A percentile compares a stretch with the other conserved stretches of the same genome.
Evolutionary conservation across 2,888 invertebrate genomes (phyloP).

Genomic region (Octodonta nipae): DNA sequence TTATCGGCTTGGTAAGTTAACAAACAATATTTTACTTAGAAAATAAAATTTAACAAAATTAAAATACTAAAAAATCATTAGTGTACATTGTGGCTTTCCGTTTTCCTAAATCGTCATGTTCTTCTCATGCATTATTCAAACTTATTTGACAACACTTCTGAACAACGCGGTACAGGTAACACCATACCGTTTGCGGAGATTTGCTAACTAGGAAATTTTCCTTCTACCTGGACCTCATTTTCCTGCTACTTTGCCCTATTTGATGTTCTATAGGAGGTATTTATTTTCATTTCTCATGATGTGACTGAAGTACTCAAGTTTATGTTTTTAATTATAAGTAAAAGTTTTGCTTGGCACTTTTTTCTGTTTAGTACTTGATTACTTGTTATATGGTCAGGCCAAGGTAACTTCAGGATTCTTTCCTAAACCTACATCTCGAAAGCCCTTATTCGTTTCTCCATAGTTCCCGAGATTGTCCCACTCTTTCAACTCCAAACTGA

Average conservation of each 20-base stretch:
- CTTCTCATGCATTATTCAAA: no score
- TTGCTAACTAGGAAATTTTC: slow-evolving; percentile 1
- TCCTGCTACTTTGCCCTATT: not conserved
- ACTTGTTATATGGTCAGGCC: not conserved
- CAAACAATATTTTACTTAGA: no score
- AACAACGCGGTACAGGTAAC: slow-evolving; percentile 1
- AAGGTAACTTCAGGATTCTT: not conserved
- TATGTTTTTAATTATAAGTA: not conserved
- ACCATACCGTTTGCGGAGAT: slow-evolving; percentile 1
- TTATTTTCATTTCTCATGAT: slow-evolving; percentile 1
- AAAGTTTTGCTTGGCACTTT: not conserved
- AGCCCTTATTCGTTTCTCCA: slow-evolving; percentile 1
- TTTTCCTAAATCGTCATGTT: no score
- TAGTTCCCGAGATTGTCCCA: not conserved
- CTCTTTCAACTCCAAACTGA: slow-evolving; percentile 1
- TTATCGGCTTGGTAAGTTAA: slow-evolving; percentile 37
- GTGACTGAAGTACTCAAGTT: slow-evolving; percentile 1
- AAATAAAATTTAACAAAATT: no score
- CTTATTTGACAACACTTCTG: no score
- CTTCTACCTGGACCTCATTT: not conserved
- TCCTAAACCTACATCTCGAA: slow-evolving; percentile 1
- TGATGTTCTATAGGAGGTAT: slow-evolving; percentile 1
- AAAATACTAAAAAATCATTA: no score
- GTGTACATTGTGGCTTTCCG: no score
- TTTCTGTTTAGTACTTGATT: slow-evolving; percentile 1